A percentile compares a stretch with the other conserved stretches of the same genome.
These are phyloP conservation scores for Zoanthus solanderi DNA, from an alignment of 92 coral and sea anemone genomes.

Conservation along the genomic window DNA sequence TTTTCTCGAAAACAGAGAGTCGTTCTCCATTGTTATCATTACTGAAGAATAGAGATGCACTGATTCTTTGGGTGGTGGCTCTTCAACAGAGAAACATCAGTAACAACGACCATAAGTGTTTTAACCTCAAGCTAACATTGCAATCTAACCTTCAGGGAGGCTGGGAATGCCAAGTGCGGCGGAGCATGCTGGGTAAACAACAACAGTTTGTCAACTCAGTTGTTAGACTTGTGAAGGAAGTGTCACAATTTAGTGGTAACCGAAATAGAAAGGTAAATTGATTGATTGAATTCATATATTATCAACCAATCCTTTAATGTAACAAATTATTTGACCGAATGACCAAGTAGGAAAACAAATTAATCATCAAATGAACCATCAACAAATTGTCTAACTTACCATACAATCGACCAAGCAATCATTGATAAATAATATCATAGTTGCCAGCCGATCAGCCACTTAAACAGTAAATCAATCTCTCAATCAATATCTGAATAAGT, in stretches of 20 bases:
- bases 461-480: neutral
- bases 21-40: too few species aligned
- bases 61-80: too few species aligned
- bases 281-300: too few species aligned
- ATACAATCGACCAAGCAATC: too few species aligned
- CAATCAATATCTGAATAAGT: neutral
- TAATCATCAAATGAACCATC: too few species aligned
- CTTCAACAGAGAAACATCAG: too few species aligned
- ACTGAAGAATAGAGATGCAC: too few species aligned
- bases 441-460: neutral
- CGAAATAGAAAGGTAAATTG: slow-evolving; percentile 82
- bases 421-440: neutral
- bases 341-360: too few species aligned
- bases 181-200: slow-evolving; percentile 91
- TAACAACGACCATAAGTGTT: too few species aligned
- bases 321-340: neutral
- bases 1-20: too few species aligned
- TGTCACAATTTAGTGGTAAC: slow-evolving; percentile 92
- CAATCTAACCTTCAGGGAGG: slow-evolving; percentile 72
- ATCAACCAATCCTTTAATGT: too few species aligned
- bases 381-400: too few species aligned
- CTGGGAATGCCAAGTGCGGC: slow-evolving; percentile 87
- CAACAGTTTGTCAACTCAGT: slow-evolving; percentile 81
- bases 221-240: slow-evolving; percentile 84
- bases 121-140: neutral